Conservation (phyloP, 2,797 vertebrate genomes). For the Bufotes viridis region DNA sequence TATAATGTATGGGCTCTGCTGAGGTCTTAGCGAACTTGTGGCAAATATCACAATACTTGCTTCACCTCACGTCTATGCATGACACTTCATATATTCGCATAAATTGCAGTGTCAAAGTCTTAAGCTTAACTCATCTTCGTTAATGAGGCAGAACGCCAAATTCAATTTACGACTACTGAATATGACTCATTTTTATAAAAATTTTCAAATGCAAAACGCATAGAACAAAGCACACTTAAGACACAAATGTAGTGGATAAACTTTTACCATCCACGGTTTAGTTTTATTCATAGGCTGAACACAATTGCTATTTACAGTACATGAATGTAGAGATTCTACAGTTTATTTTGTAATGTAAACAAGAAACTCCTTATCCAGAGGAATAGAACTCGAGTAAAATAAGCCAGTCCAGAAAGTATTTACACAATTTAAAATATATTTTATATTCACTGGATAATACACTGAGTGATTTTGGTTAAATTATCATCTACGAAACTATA, state of each 20-base stretch:
- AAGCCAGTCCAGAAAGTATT: conserved; percentile 98
- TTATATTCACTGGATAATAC: conserved; percentile 94
- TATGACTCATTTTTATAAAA: too few relatives aligned
- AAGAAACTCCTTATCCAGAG: conserved; percentile 92
- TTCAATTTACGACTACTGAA: too few relatives aligned
- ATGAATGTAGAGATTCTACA: conserved; percentile 99
- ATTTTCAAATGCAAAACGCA: not conserved
- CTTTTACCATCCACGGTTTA: conserved; percentile 68
- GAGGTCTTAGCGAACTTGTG: too few relatives aligned
- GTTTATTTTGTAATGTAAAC: conserved; percentile 99
- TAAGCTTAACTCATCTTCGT: too few relatives aligned
- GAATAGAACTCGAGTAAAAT: conserved; percentile 87
- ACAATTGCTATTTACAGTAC: conserved; percentile 96
- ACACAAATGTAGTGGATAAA: conserved; percentile 40
- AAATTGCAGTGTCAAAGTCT: too few relatives aligned
- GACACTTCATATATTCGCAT: too few relatives aligned
- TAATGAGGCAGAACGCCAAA: too few relatives aligned
- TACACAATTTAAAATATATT: conserved; percentile 99
- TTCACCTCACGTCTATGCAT: too few relatives aligned
- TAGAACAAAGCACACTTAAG: not conserved
- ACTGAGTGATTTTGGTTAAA: conserved; percentile 91
- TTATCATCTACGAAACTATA: conserved; percentile 99
- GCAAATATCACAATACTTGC: too few relatives aligned
- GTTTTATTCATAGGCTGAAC: conserved; percentile 97
- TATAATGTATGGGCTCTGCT: too few relatives aligned